Evolutionary conservation across 2,888 invertebrate genomes (phyloP).

Genomic region (Cheilosia grossa): DNA sequence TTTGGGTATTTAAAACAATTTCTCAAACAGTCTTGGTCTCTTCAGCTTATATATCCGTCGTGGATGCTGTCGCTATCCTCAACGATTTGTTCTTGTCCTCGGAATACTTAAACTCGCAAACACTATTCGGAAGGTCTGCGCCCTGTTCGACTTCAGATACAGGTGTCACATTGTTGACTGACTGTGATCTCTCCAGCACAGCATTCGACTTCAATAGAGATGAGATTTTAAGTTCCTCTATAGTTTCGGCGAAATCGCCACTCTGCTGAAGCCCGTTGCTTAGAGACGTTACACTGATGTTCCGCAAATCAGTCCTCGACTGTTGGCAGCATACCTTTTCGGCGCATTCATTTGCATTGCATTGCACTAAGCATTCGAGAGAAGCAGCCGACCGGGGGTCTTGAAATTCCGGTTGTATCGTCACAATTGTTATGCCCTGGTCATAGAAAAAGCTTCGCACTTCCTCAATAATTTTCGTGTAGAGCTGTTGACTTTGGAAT

Average conservation of each 20-base stretch:
- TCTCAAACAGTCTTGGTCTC: constrained; percentile 24
- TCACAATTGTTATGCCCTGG: constrained; percentile 92
- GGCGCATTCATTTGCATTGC: constrained; percentile 79
- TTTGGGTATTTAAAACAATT: not conserved
- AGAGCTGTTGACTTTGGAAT: constrained; percentile 87
- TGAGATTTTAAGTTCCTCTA: constrained; percentile 23
- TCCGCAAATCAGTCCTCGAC: constrained; percentile 78
- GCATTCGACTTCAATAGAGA: not conserved
- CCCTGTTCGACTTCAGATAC: too few relatives aligned
- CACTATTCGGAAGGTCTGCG: not conserved
- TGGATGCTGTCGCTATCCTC: constrained; percentile 5
- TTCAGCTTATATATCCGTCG: constrained; percentile 14
- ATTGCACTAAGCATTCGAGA: constrained; percentile 80
- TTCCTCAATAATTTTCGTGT: constrained; percentile 85
- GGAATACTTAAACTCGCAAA: not conserved
- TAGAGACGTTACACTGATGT: not conserved
- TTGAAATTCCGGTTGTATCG: constrained; percentile 93
- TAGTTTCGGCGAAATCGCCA: not conserved
- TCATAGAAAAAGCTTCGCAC: constrained; percentile 90
- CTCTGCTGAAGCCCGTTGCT: not conserved
- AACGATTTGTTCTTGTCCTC: not conserved
- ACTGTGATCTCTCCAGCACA: constrained; percentile 26
- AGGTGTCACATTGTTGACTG: not conserved
- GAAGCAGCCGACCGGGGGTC: constrained; percentile 77
- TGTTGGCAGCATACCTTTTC: constrained; percentile 81